Conservation (phyloP, 2,113 vertebrate species). For the Hydrolagus affinis region DNA sequence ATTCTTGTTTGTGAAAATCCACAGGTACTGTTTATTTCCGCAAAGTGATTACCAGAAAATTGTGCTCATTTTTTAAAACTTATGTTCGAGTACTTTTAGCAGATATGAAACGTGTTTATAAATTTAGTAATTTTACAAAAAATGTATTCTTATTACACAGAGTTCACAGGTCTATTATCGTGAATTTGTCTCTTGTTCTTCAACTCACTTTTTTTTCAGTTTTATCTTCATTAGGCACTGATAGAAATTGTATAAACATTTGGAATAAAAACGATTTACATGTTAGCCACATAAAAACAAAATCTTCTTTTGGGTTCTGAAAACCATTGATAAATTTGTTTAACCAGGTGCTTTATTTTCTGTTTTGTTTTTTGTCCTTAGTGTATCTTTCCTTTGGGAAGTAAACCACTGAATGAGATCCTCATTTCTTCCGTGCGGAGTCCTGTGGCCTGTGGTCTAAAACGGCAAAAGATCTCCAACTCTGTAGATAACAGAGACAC, state of each 20-base stretch:
- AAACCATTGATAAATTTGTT: background rate
- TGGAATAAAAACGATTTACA: too few species aligned
- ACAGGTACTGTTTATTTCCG: slow-evolving; percentile 55
- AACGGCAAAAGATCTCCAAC: slow-evolving; percentile 20
- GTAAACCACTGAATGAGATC: slow-evolving; percentile 65
- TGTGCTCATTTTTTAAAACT: background rate
- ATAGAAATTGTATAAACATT: too few species aligned
- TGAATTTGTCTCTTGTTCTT: too few species aligned
- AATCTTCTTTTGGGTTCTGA: background rate
- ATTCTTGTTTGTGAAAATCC: slow-evolving; percentile 79
- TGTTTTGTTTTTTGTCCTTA: slow-evolving; percentile 40
- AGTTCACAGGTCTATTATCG: background rate
- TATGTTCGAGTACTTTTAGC: background rate
- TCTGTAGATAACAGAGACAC: background rate
- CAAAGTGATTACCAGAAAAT: background rate
- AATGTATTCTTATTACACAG: background rate
- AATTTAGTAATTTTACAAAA: background rate
- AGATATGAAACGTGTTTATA: background rate
- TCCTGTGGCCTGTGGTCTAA: slow-evolving; percentile 36
- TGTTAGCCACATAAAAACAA: background rate
- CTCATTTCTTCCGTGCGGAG: slow-evolving; percentile 54
- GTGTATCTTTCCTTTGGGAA: slow-evolving; percentile 92
- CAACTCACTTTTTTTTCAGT: too few species aligned
- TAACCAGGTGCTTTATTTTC: slow-evolving; percentile 35
- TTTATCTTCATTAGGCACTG: too few species aligned